Evolutionary conservation across 2,113 vertebrate genomes (phyloP).

Genomic region (Nycticryphes semicollaris): DNA sequence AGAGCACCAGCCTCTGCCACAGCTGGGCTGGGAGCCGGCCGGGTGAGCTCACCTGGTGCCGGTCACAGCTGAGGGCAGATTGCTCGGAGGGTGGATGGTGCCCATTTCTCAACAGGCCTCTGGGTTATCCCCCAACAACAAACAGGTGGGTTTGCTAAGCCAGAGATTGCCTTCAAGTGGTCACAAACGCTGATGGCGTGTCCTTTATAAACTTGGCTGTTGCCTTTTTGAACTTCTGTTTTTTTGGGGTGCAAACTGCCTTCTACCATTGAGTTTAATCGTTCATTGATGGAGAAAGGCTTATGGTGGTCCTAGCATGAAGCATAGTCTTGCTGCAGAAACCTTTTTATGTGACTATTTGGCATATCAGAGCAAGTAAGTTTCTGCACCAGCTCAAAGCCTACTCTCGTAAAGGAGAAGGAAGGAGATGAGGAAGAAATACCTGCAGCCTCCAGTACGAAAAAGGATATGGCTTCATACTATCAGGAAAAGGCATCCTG

Average conservation of each 20-base stretch:
- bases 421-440: not conserved
- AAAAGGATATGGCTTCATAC: not conserved
- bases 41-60: not conserved
- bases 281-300: rapidly evolving
- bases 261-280: not conserved
- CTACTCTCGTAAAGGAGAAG: not conserved
- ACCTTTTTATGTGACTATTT: no score
- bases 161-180: not conserved
- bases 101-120: not conserved
- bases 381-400: not conserved
- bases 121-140: rapidly evolving
- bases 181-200: rapidly evolving
- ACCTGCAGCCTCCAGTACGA: no score
- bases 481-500: not conserved
- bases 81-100: rapidly evolving
- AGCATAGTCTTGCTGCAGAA: not conserved
- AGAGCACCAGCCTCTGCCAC: rapidly evolving
- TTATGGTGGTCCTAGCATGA: not conserved
- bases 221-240: not conserved
- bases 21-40: no score
- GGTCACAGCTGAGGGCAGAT: rapidly evolving
- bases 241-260: not conserved
- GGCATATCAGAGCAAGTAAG: not conserved
- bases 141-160: not conserved
- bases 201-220: not conserved